phyloP scores from a whole-genome alignment of 2,797 vertebrate genomes.

The Acropternis orthonyx region DNA sequence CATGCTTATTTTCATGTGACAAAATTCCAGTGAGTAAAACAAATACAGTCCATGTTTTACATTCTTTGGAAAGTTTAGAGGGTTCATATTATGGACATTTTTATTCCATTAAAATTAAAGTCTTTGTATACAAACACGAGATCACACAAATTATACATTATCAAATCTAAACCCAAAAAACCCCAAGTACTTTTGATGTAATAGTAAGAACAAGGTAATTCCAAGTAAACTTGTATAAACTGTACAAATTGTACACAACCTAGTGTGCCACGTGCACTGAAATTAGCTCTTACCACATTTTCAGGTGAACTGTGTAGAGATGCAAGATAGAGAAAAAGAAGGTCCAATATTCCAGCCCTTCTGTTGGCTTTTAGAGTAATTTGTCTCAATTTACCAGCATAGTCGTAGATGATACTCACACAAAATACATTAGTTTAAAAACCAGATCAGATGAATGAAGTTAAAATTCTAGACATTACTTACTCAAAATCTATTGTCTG shows the following conservation, averaged over 20 bases:
- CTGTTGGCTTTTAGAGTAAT: background rate
- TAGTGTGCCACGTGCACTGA: background rate
- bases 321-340: background rate
- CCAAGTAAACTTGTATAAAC: background rate
- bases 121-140: background rate
- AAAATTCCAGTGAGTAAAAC: background rate
- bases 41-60: background rate
- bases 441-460: background rate
- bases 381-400: background rate
- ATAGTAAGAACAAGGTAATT: background rate
- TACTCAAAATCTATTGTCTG: background rate
- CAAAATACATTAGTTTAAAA: background rate
- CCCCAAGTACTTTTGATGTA: background rate
- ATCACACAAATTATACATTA: background rate
- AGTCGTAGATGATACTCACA: background rate
- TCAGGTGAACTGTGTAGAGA: background rate
- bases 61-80: background rate
- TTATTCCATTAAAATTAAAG: background rate
- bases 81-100: background rate
- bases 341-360: background rate
- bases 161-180: background rate
- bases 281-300: background rate
- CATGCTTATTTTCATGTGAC: background rate
- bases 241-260: background rate
- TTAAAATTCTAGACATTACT: slow-evolving; percentile 25